These are phyloP conservation scores for western clawed frog (Xenopus tropicalis) DNA, from an alignment of 2,113 vertebrate species.

Conservation along the genomic window UCB_Xtro_10.0 CM004444.2:45041001-45041500, in stretches of 20 bases:
- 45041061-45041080: not conserved
- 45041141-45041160: not conserved
- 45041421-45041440: too few species aligned
- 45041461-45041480: too few species aligned
- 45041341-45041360: constrained; percentile 82
- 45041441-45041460: too few species aligned
- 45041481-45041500: too few species aligned
- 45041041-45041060: too few species aligned
- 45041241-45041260: constrained; percentile 78
- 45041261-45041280: constrained; percentile 77
- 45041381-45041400: constrained; percentile 76
- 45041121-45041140: not conserved
- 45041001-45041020: too few species aligned
- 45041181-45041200: not conserved
- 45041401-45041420: not conserved
- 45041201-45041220: not conserved
- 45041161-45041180: not conserved
- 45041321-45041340: constrained; percentile 63
- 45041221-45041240: constrained; percentile 71
- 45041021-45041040: too few species aligned
- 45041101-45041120: not conserved
- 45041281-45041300: constrained; percentile 89
- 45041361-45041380: constrained; percentile 73
- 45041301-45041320: constrained; percentile 70
- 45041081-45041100: not conserved